Evolutionary conservation across 2,113 vertebrate species (phyloP), one percentile per base, ranked within the genome.

Genomic region (Dipodomys spectabilis): DNA sequence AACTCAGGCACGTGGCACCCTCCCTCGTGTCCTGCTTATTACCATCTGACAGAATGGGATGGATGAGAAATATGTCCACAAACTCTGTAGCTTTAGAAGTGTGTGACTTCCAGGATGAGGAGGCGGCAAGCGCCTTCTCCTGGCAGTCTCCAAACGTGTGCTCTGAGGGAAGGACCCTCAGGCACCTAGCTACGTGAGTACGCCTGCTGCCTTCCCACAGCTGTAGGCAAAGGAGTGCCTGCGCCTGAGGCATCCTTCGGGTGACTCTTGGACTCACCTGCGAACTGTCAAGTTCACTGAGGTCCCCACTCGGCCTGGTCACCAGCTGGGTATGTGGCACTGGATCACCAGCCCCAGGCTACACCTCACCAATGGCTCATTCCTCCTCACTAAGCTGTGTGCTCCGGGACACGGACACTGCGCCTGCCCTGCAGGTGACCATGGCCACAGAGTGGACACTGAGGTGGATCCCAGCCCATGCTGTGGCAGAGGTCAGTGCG

Each of bases 321-420:
- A 11, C 39, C 1, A 11, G 15, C 0, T 5, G 1, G 7, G 15
- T 4, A 7, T 1, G 10, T 2, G 71, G 71, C 8, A 6, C 32
- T 0, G 68, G 30, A 1, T 4, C 9, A 35, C 12, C 0, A 23
- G 5, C 0, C 3, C 6, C 53, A 35, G 0, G 0, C 0, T 2
- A 2, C 1, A 2, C 20, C 39, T 7, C 4, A 35, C 45, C 30
- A 10, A 4, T 18, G 4, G 23, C 79, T 2, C 2, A 16, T 13
- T 16, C 19, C 45, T 27, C 25, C 15, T 68, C 20, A 2, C 62
- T 16, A 44, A 20, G 1, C 16, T 7, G 4, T 5, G 57, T 3
- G 4, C 19, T 11, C 72, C 27, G 11, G 30, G n/a, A 15, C 22
- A 27, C 19, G 60, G 67, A 69, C 6, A 3, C 4, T 30, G 7